A percentile compares a stretch with the other conserved stretches of the same genome.
phyloP scores from a whole-genome alignment of 2,113 vertebrate genomes.

The Podocnemis expansa region DNA sequence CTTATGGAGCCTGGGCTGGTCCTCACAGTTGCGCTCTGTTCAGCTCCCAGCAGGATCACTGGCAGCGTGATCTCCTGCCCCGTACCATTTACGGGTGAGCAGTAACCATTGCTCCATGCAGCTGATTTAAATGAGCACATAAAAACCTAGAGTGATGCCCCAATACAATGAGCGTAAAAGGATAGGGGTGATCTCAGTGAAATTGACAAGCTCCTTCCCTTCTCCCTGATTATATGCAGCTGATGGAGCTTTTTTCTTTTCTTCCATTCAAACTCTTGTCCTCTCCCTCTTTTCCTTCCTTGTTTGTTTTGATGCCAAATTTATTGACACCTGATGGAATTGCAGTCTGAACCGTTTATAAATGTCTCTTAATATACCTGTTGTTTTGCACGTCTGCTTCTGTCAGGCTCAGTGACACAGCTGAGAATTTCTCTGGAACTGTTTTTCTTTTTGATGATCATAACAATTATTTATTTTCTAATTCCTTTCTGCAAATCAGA shows the following conservation, averaged over 20 bases:
- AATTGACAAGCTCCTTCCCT: slow-evolving; percentile 73
- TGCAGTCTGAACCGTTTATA: slow-evolving; percentile 40
- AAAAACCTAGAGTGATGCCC: background rate
- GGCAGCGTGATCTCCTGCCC: background rate
- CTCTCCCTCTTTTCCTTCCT: slow-evolving; percentile 24
- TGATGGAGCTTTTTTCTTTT: slow-evolving; percentile 53
- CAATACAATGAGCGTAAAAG: rapidly evolving
- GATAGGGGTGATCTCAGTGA: slow-evolving; percentile 63
- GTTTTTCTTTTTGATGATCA: background rate
- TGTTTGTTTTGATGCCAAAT: background rate
- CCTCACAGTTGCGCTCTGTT: background rate
- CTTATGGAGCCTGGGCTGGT: background rate
- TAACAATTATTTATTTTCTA: slow-evolving; percentile 41
- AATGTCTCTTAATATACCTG: slow-evolving; percentile 52
- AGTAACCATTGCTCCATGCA: background rate
- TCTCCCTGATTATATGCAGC: slow-evolving; percentile 60
- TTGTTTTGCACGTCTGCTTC: slow-evolving; percentile 65
- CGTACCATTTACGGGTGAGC: background rate
- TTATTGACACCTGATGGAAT: slow-evolving; percentile 7
- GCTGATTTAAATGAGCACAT: background rate
- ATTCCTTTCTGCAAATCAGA: slow-evolving; percentile 36
- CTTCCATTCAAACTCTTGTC: background rate
- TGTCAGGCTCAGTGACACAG: slow-evolving; percentile 26
- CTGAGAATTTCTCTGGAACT: slow-evolving; percentile 18
- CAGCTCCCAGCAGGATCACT: background rate